phyloP scores from a whole-genome alignment of 2,888 invertebrate species.

The Eupithecia centaureata region DNA sequence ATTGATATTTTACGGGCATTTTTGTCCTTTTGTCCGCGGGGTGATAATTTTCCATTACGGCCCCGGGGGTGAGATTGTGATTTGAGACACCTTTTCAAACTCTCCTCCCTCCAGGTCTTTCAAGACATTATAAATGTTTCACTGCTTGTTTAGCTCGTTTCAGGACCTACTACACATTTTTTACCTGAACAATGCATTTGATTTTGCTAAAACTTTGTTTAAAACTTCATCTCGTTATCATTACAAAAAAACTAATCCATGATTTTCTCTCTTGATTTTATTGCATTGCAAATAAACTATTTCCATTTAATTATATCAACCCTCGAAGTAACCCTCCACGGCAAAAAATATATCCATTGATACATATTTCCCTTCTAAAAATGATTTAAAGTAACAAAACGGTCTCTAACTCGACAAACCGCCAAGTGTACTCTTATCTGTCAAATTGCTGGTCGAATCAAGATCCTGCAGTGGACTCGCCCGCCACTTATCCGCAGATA shows the following conservation, averaged over 20 bases:
- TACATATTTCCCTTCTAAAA: too few relatives aligned
- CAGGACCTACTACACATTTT: background rate
- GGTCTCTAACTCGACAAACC: background rate
- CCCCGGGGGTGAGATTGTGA: constrained; percentile 24
- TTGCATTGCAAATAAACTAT: too few relatives aligned
- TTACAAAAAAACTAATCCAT: background rate
- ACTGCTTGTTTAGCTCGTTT: background rate
- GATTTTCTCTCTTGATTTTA: background rate
- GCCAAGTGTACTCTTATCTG: constrained; percentile 28
- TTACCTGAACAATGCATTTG: too few relatives aligned
- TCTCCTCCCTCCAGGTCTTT: constrained; percentile 16
- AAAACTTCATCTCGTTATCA: too few relatives aligned
- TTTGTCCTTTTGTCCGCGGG: constrained; percentile 34
- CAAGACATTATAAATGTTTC: constrained; percentile 7
- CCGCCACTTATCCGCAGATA: constrained; percentile 23
- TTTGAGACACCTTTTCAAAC: constrained; percentile 33
- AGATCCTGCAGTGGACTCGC: constrained; percentile 31
- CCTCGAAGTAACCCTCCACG: too few relatives aligned
- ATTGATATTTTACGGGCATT: constrained; percentile 41
- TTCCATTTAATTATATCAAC: background rate
- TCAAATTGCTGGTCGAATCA: constrained; percentile 29
- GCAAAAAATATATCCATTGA: too few relatives aligned
- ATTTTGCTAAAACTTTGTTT: background rate
- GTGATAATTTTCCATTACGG: constrained; percentile 37
- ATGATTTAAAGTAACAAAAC: background rate